These are phyloP conservation scores for Hypsopygia costalis DNA, from an alignment of 2,888 invertebrate species.

Conservation along the genomic window DNA sequence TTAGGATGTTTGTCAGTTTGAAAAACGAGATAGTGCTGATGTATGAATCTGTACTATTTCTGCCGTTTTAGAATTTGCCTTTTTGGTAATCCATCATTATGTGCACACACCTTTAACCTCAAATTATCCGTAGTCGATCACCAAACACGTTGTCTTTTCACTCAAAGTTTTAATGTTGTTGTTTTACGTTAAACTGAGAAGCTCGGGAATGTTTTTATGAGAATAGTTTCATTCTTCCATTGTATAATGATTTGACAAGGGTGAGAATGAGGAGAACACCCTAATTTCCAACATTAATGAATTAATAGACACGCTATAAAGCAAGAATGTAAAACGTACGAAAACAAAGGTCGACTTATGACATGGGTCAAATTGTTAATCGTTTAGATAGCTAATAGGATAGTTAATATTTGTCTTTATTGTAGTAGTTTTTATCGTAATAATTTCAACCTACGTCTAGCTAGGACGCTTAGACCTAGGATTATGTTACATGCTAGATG, in stretches of 20 bases:
- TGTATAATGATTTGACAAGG: slow-evolving; percentile 52
- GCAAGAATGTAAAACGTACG: slow-evolving; percentile 6
- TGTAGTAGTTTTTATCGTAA: not conserved
- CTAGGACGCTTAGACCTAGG: no score
- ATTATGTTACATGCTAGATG: no score
- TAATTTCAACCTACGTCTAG: no score
- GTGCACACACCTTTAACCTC: no score
- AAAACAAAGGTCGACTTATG: slow-evolving; percentile 4
- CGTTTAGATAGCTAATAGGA: slow-evolving; percentile 5
- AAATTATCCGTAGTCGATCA: no score
- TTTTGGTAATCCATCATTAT: no score
- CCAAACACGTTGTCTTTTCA: no score
- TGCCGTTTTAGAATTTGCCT: no score
- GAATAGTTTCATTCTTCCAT: slow-evolving; percentile 42
- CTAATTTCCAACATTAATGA: slow-evolving; percentile 52
- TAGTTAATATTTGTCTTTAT: not conserved
- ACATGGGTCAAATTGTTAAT: slow-evolving; percentile 8
- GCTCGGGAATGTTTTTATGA: slow-evolving; percentile 47
- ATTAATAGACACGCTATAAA: slow-evolving; percentile 38
- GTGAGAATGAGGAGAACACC: slow-evolving; percentile 35
- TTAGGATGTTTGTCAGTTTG: no score
- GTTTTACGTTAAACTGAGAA: slow-evolving; percentile 17
- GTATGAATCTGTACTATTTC: no score
- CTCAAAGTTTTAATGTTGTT: not conserved
- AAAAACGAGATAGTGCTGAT: no score